These are phyloP conservation scores for Carassius carassius DNA, from an alignment of 2,113 vertebrate species.

Conservation along the genomic window DNA sequence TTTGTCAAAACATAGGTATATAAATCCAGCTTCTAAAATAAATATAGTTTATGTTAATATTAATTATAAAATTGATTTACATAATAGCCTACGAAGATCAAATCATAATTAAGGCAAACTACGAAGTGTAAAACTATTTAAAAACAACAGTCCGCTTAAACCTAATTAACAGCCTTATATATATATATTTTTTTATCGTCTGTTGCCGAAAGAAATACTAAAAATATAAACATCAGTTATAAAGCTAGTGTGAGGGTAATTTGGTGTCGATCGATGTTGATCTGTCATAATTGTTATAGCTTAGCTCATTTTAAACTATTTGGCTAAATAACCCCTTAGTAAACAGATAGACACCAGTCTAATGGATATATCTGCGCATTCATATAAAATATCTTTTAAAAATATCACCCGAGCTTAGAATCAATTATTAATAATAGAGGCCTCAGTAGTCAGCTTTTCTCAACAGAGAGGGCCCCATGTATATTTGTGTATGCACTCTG, in stretches of 20 bases:
- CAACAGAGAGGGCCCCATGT: not conserved
- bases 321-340: not conserved
- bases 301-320: not conserved
- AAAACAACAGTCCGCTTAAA: not conserved
- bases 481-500: not conserved
- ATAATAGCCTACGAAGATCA: not conserved
- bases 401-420: not conserved
- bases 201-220: not conserved
- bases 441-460: not conserved
- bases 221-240: not conserved
- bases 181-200: not conserved
- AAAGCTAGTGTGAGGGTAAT: not conserved
- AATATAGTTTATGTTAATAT: not conserved
- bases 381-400: not conserved
- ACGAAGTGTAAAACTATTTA: not conserved
- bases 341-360: not conserved
- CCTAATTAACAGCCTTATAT: not conserved
- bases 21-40: not conserved
- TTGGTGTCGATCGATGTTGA: not conserved
- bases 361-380: not conserved
- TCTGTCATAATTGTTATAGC: not conserved
- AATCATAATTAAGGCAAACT: not conserved
- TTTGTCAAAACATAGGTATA: not conserved
- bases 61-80: not conserved
- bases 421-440: constrained; percentile 10